A percentile compares a stretch with the other conserved stretches of the same genome.
phyloP scores from a whole-genome alignment of 2,113 vertebrate genomes.

The Callipepla californica region DNA sequence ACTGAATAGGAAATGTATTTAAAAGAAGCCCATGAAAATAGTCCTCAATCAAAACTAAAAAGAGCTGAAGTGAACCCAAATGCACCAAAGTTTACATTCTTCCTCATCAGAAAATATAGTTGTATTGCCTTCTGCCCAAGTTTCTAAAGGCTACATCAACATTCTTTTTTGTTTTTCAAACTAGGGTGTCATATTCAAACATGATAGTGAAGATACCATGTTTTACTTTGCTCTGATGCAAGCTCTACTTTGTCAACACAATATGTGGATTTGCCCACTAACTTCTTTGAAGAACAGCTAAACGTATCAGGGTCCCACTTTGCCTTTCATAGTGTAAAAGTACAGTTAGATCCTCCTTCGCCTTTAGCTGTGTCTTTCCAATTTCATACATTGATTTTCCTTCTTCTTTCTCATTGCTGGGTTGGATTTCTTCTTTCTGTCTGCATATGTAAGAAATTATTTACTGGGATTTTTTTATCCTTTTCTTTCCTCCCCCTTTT shows the following conservation, averaged over 20 bases:
- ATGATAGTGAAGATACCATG: neutral
- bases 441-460: neutral
- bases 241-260: neutral
- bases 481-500: neutral
- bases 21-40: slow-evolving; percentile 10
- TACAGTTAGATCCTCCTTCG: neutral
- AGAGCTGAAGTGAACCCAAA: neutral
- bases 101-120: neutral
- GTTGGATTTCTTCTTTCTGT: neutral
- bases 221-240: neutral
- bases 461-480: neutral
- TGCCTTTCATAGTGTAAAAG: neutral
- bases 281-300: neutral
- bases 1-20: neutral
- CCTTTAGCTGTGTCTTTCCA: neutral
- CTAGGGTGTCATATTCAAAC: neutral
- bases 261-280: neutral
- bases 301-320: neutral
- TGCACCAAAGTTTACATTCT: neutral
- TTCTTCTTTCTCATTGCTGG: neutral
- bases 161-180: neutral
- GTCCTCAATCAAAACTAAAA: neutral
- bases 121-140: neutral
- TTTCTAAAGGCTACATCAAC: neutral
- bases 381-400: neutral